Percentiles rank a stretch among this genome's conserved stretches.
These are phyloP conservation scores for Gnatocerus cornutus DNA, from an alignment of 2,888 invertebrate species.

Conservation along the genomic window DNA sequence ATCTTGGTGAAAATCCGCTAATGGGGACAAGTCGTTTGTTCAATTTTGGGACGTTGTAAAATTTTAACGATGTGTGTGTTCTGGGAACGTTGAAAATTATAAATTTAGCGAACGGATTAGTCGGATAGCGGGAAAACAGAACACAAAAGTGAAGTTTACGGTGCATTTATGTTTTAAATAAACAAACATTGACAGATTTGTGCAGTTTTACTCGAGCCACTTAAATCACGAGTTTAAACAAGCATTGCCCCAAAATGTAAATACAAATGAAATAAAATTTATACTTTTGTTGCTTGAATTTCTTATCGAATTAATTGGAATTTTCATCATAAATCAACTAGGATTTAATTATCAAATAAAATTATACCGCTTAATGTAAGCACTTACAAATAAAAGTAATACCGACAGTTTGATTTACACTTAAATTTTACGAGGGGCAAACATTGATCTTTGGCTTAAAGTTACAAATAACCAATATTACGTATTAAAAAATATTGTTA, in stretches of 20 bases:
- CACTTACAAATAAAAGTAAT: constrained; percentile 22
- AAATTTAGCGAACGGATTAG: not conserved
- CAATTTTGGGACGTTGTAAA: not conserved
- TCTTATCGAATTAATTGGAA: constrained; percentile 9
- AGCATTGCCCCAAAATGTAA: too few relatives aligned
- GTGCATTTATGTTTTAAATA: too few relatives aligned
- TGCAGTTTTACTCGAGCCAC: too few relatives aligned
- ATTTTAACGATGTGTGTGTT: not conserved
- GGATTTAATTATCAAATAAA: constrained; percentile 31
- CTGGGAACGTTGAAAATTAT: not conserved
- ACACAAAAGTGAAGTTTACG: too few relatives aligned
- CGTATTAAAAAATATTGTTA: not conserved
- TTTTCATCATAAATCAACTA: constrained; percentile 20
- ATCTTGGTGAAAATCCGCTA: constrained; percentile 18
- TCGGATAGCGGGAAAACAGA: too few relatives aligned
- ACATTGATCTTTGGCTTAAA: constrained; percentile 8
- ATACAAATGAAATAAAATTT: constrained; percentile 1
- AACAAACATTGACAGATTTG: too few relatives aligned
- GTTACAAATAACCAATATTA: constrained; percentile 16
- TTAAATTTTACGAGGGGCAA: constrained; percentile 26
- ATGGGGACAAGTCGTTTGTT: not conserved
- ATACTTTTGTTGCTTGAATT: constrained; percentile 10
- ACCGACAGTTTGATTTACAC: constrained; percentile 21
- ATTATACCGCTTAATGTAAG: constrained; percentile 29
- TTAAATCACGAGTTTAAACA: too few relatives aligned